Conservation (phyloP, 2,888 invertebrate species). For the Ectemnius cavifrons region DNA sequence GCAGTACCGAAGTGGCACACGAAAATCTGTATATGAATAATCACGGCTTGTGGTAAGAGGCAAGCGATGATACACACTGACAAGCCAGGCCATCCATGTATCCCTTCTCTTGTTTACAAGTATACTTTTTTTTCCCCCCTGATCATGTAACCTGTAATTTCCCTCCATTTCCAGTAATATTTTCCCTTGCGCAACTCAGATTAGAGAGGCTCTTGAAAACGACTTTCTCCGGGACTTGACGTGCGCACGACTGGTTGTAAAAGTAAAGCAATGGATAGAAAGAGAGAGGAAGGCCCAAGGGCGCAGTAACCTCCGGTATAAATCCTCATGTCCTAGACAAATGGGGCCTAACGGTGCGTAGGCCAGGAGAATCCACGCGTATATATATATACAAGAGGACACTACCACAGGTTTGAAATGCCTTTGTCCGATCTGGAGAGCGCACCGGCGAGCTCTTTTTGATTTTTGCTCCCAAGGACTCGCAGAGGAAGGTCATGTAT, state of each 20-base stretch:
- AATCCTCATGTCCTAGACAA: conserved; percentile 64
- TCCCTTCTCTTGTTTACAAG: neutral
- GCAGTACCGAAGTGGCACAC: neutral
- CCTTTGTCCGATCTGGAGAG: conserved; percentile 57
- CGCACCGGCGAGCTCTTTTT: conserved; percentile 35
- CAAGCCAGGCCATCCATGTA: neutral
- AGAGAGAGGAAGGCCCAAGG: conserved; percentile 34
- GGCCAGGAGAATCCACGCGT: conserved; percentile 36
- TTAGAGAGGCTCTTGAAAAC: conserved; percentile 8
- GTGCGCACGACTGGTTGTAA: conserved; percentile 31
- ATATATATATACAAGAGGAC: conserved; percentile 45
- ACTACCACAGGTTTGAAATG: conserved; percentile 23
- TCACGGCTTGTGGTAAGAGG: neutral
- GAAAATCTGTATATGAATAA: conserved; percentile 5
- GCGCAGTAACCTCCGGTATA: conserved; percentile 54
- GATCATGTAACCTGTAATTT: neutral
- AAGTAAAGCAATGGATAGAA: conserved; percentile 42
- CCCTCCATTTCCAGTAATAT: conserved; percentile 33
- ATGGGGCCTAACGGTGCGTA: conserved; percentile 68
- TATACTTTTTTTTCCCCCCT: neutral
- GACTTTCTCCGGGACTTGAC: conserved; percentile 31
- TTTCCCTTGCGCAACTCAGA: conserved; percentile 39
- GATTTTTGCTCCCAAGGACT: conserved; percentile 49
- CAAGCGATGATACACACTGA: conserved; percentile 4
- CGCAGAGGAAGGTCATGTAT: conserved; percentile 43